Percentiles rank a stretch among this genome's conserved stretches.
phyloP scores from a whole-genome alignment of 2,113 vertebrate genomes.

The Collichthys lucidus region DNA sequence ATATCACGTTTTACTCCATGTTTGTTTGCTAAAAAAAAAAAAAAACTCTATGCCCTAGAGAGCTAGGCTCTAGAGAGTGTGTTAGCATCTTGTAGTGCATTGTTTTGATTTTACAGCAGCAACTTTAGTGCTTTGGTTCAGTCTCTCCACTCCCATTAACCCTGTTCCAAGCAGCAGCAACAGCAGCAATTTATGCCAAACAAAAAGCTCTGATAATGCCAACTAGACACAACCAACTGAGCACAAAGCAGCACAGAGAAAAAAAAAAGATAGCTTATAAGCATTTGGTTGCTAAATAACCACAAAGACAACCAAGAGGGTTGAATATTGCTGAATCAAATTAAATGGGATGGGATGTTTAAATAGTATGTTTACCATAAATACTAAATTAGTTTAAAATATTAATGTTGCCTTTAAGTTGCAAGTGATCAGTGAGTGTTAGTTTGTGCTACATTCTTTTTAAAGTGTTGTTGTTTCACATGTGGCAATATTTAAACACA shows the following conservation, averaged over 20 bases:
- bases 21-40: neutral
- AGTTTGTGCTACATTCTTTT: neutral
- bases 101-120: neutral
- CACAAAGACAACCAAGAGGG: neutral
- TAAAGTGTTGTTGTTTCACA: neutral
- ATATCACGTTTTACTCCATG: neutral
- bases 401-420: neutral
- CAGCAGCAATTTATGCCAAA: neutral
- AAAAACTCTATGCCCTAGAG: neutral
- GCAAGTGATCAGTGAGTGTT: neutral
- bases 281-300: neutral
- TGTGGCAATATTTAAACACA: too few species aligned
- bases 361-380: neutral
- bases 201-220: neutral
- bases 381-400: neutral
- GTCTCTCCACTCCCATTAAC: neutral
- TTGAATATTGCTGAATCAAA: neutral
- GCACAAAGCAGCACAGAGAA: neutral
- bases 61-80: neutral
- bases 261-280: neutral
- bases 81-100: neutral
- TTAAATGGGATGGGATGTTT: neutral
- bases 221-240: neutral
- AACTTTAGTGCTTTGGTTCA: neutral
- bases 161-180: neutral